Conservation (phyloP, 2,113 vertebrate species). For the Chaetodon auriga region DNA sequence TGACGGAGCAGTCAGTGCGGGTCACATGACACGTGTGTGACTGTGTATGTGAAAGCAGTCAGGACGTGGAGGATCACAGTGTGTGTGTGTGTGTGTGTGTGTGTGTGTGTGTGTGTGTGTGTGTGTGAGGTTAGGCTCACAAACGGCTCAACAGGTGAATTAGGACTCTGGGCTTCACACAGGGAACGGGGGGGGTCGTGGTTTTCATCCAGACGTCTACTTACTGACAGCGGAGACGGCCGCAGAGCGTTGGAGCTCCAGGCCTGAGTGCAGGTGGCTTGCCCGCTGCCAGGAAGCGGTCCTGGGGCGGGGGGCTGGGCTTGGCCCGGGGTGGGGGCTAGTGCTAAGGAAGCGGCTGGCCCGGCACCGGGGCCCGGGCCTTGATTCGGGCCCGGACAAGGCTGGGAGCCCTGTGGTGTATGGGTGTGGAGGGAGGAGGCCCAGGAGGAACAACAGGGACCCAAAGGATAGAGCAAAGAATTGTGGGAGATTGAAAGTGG, state of each 20-base stretch:
- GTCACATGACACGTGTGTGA: background rate
- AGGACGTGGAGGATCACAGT: too few species aligned
- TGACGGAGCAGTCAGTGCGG: background rate
- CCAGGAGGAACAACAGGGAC: conserved; percentile 41
- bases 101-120: conserved; percentile 2
- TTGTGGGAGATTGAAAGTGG: conserved; percentile 51
- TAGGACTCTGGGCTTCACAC: conserved; percentile 57
- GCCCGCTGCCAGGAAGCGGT: conserved; percentile 81
- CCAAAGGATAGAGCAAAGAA: conserved; percentile 54
- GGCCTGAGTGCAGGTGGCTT: conserved; percentile 84
- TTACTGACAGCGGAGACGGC: conserved; percentile 88
- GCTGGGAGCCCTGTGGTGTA: conserved; percentile 74
- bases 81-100: background rate
- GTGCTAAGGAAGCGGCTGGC: conserved; percentile 62
- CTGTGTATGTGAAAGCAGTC: background rate
- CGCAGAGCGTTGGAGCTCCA: conserved; percentile 85
- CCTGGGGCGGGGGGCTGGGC: conserved; percentile 59
- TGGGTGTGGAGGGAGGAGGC: conserved; percentile 65
- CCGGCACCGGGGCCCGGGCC: conserved; percentile 61
- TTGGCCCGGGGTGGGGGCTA: conserved; percentile 62
- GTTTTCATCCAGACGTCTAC: conserved; percentile 76
- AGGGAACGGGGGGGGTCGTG: conserved; percentile 15
- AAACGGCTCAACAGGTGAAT: conserved; percentile 29
- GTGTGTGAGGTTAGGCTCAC: conserved; percentile 41
- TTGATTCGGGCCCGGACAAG: conserved; percentile 83